phyloP scores from a whole-genome alignment of 1,140 invertebrate species.

The Dinothrombium tinctorium region DNA sequence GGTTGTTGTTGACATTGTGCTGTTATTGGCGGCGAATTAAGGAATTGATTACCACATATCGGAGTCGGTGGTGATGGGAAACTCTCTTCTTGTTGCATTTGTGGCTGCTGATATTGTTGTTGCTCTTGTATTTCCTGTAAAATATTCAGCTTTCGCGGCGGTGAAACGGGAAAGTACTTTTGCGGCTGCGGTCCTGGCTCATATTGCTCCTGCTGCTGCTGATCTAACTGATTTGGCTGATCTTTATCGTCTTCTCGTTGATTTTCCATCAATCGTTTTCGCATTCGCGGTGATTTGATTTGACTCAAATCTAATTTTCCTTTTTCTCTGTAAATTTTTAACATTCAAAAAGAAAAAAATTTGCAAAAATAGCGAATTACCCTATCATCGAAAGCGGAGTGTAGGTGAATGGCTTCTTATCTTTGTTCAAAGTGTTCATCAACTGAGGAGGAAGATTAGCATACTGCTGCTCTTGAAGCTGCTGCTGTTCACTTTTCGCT shows the following conservation, averaged over 20 bases:
- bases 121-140: too few relatives aligned
- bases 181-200: too few relatives aligned
- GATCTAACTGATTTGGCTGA: background rate
- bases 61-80: too few relatives aligned
- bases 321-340: conserved; percentile 9
- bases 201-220: background rate
- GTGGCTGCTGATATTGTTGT: too few relatives aligned
- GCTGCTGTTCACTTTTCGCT: background rate
- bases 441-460: conserved; percentile 49
- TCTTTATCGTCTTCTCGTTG: conserved; percentile 6
- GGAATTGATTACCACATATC: too few relatives aligned
- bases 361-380: too few relatives aligned
- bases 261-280: conserved; percentile 25
- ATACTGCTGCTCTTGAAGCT: conserved; percentile 12
- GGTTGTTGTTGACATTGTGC: too few relatives aligned
- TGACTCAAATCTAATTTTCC: conserved; percentile 50
- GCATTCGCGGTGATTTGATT: conserved; percentile 67
- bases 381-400: conserved; percentile 41
- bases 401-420: conserved; percentile 81
- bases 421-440: conserved; percentile 79
- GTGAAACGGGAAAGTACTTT: too few relatives aligned
- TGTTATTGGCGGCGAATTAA: too few relatives aligned
- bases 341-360: too few relatives aligned
- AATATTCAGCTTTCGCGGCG: too few relatives aligned
- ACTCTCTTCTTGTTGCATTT: too few relatives aligned